These are phyloP conservation scores for Rhinogobius similis DNA, from an alignment of 2,113 vertebrate genomes.

Conservation along the genomic window DNA sequence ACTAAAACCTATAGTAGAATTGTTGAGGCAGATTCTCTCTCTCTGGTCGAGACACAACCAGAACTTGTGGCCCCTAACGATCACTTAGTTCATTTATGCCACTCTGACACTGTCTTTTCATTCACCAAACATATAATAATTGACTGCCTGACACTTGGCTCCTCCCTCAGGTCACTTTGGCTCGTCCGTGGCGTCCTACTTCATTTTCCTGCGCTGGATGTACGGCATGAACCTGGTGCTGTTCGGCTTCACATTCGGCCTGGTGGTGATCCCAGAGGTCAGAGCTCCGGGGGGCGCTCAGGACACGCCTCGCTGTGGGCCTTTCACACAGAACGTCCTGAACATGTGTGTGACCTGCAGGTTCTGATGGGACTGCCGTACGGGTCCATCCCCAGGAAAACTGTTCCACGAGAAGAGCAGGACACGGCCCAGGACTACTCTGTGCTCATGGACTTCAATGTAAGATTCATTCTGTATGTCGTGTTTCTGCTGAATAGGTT, in stretches of 20 bases:
- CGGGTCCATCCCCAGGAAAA: conserved; percentile 93
- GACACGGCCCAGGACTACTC: conserved; percentile 92
- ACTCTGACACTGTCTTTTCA: too few species aligned
- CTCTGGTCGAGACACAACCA: too few species aligned
- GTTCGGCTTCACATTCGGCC: conserved; percentile 94
- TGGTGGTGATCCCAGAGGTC: conserved; percentile 97
- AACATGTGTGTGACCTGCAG: conserved; percentile 59
- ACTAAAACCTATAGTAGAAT: too few species aligned
- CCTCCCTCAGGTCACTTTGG: conserved; percentile 90
- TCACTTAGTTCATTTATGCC: too few species aligned
- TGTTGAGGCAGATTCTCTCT: too few species aligned
- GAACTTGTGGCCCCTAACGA: too few species aligned
- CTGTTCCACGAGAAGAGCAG: conserved; percentile 90
- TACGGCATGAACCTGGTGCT: conserved; percentile 97
- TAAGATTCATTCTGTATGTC: conserved; percentile 56
- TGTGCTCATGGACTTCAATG: conserved; percentile 95
- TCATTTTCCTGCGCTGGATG: conserved; percentile 99
- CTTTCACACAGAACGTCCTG: neutral
- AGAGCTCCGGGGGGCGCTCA: neutral
- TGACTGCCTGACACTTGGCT: too few species aligned
- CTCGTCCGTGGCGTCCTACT: conserved; percentile 96
- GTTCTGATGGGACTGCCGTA: conserved; percentile 95
- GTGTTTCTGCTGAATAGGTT: too few species aligned
- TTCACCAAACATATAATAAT: too few species aligned
- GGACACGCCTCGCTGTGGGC: neutral